These are phyloP conservation scores for Amaurobius ferox DNA, from an alignment of 2,888 invertebrate species.

Conservation along the genomic window DNA sequence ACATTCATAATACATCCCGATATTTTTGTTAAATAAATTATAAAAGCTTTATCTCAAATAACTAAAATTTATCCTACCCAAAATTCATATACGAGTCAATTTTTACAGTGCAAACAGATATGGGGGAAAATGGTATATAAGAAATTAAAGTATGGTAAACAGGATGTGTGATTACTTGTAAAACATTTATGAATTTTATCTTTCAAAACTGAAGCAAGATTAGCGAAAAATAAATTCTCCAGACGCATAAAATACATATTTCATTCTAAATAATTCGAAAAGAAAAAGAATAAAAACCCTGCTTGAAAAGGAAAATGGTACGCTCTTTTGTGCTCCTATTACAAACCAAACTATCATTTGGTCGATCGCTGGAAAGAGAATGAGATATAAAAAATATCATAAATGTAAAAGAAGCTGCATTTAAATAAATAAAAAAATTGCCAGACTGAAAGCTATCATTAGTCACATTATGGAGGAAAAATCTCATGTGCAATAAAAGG, in stretches of 20 bases:
- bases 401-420: conserved; percentile 13
- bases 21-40: too few relatives aligned
- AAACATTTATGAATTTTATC: conserved; percentile 1
- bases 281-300: neutral
- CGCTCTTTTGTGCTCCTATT: conserved; percentile 17
- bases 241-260: conserved; percentile 18
- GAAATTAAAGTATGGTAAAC: neutral
- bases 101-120: neutral
- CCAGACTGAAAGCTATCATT: conserved; percentile 41
- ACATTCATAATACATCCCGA: too few relatives aligned
- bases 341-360: conserved; percentile 15
- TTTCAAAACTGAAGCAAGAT: conserved; percentile 6
- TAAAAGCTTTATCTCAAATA: too few relatives aligned
- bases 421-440: conserved; percentile 22
- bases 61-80: too few relatives aligned
- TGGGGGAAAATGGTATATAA: neutral
- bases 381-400: neutral
- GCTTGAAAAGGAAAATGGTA: conserved; percentile 6
- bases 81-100: too few relatives aligned
- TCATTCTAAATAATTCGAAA: conserved; percentile 17
- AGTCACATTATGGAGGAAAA: conserved; percentile 34
- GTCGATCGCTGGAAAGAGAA: conserved; percentile 12
- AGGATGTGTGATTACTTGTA: neutral
- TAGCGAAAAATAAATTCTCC: neutral
- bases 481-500: conserved; percentile 11